These are phyloP conservation scores for Cinclus cinclus DNA, from an alignment of 2,113 vertebrate genomes.

Conservation along the genomic window DNA sequence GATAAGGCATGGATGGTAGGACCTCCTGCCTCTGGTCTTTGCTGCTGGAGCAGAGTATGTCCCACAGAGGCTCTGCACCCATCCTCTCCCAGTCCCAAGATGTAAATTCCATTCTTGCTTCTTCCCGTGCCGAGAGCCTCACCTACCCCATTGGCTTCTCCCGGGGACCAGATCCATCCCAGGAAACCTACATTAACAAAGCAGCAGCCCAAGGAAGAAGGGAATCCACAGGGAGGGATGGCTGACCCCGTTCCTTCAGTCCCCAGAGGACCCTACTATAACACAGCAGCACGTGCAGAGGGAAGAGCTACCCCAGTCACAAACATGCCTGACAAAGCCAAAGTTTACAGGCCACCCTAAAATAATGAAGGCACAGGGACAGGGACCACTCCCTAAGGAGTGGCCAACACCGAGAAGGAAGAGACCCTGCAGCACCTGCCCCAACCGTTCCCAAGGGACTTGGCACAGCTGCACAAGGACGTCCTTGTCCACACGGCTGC, in stretches of 20 bases:
- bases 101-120: background rate
- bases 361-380: background rate
- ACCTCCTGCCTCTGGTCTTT: background rate
- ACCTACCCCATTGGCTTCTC: background rate
- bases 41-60: accelerated
- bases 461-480: background rate
- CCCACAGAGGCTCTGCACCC: accelerated
- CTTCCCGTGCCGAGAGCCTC: background rate
- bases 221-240: accelerated
- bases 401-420: background rate
- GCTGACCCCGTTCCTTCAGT: background rate
- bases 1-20: background rate
- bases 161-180: background rate
- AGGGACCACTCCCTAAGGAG: background rate
- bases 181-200: background rate
- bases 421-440: background rate
- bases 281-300: accelerated
- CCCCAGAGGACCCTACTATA: background rate
- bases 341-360: background rate
- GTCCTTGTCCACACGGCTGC: background rate
- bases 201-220: background rate
- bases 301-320: background rate
- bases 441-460: background rate
- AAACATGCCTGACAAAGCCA: background rate
- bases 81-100: background rate